Evolutionary conservation across 1,140 invertebrate species (phyloP), one percentile per base, ranked within the genome.

Genomic region (Adoxophyes honmai): DNA sequence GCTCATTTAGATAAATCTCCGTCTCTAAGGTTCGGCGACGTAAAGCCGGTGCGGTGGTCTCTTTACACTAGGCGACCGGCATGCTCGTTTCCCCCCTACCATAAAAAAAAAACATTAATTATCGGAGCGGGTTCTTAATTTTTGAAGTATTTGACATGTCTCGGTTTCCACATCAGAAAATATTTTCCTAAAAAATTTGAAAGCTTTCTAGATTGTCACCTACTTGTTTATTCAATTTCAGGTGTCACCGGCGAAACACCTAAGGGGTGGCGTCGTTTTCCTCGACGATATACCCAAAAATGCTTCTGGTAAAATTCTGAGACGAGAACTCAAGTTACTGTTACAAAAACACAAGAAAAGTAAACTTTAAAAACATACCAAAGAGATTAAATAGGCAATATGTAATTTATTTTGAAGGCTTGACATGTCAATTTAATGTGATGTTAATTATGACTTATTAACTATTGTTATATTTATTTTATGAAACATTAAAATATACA

Each of bases 221-320:
- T 37, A 1, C 11, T 34, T 51, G 1, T 33, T 15, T 60, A 34
- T 44, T 13, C 13, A 3, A 53, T 73, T 64, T 13, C 64, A 87
- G 84, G 76, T 87, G n/a, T 88, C 88, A 9, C 75, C 83, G 1
- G 79, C 81, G 8, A 92, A 92, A 73, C 80, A 80, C 48, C 74
- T 92, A 37, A 85, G 90, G 55, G 93, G 93, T 2, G 93, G 93
- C 1, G 89, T 94, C 5, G 86, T 89, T 57, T 94, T 94, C 63
- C 62, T 93, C 0, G 77, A 91, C 1, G 83, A 89, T 70, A 93
- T 95, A 76, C 93, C 94, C 36, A 93, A 92, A 71, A 93, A 92
- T 59, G 75, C 91, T 1, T 90, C 90, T 3, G 93, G 93, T 3
- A 94, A 94, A 85, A 94, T 94, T 62, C 66, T 94, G n/a, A 79